Conservation (phyloP, 2,888 invertebrate genomes). For the Melanostoma scalare region DNA sequence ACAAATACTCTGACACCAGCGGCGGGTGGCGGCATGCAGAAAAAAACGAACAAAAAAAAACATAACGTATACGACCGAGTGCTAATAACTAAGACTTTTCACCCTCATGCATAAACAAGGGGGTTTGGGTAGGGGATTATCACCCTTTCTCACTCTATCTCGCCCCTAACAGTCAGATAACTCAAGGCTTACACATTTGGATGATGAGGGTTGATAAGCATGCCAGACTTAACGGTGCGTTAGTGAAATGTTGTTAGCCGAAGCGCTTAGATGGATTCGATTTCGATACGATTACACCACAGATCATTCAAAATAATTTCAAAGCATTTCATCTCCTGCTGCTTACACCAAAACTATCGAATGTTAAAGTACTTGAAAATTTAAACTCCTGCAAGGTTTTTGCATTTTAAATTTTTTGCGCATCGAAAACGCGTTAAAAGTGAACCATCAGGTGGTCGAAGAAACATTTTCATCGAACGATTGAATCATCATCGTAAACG, state of each 20-base stretch:
- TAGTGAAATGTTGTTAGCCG: constrained; percentile 65
- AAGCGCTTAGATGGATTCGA: constrained; percentile 64
- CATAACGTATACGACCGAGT: constrained; percentile 50
- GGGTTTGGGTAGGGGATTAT: constrained; percentile 32
- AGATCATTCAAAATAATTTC: constrained; percentile 30
- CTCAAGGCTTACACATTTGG: constrained; percentile 50
- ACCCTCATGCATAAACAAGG: constrained; percentile 40
- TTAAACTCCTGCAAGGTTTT: not conserved
- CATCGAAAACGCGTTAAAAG: not conserved
- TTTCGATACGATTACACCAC: constrained; percentile 32
- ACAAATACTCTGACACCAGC: not conserved
- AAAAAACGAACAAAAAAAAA: constrained; percentile 18
- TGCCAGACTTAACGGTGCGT: constrained; percentile 57
- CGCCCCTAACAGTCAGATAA: constrained; percentile 33
- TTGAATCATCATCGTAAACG: constrained; percentile 9
- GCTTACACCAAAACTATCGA: too few relatives aligned
- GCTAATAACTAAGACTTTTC: constrained; percentile 55
- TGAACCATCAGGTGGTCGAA: constrained; percentile 3
- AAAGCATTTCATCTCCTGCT: constrained; percentile 1
- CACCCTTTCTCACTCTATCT: constrained; percentile 27
- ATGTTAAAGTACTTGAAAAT: too few relatives aligned
- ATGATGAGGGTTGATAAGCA: constrained; percentile 70
- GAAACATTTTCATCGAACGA: constrained; percentile 11
- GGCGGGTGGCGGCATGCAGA: not conserved
- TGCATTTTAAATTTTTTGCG: not conserved